Percentiles rank a stretch among this genome's conserved stretches.
Evolutionary conservation across 1,140 invertebrate species (phyloP).

Genomic region (Trinorchestia longiramus): DNA sequence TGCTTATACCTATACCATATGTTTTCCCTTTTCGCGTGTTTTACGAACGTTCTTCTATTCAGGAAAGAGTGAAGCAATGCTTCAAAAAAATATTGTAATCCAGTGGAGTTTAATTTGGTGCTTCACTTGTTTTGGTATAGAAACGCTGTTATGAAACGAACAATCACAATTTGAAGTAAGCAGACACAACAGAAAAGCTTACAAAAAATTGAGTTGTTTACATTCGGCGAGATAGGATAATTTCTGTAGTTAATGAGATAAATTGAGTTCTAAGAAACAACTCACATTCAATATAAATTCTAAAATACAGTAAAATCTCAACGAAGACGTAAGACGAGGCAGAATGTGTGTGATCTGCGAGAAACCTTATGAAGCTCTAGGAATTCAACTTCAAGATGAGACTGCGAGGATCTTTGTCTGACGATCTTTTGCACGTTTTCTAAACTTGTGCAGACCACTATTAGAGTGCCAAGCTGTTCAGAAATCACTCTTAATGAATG

Average conservation of each 20-base stretch:
- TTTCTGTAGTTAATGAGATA: background rate
- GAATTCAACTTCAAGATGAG: too few relatives aligned
- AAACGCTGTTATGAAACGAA: background rate
- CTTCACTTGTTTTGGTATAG: background rate
- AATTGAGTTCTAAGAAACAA: background rate
- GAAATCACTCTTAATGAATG: background rate
- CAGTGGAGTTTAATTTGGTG: background rate
- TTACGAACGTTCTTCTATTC: background rate
- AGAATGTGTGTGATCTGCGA: background rate
- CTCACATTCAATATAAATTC: background rate
- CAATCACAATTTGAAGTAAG: background rate
- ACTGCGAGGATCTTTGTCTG: background rate
- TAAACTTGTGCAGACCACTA: background rate
- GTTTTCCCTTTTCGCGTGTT: background rate
- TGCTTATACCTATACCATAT: background rate
- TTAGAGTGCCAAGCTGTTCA: background rate
- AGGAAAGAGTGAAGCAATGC: background rate
- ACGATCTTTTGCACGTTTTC: background rate
- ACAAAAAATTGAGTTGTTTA: background rate
- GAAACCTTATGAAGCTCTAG: background rate
- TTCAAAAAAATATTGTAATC: background rate
- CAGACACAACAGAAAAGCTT: background rate
- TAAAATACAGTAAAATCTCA: background rate
- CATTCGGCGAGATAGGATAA: background rate
- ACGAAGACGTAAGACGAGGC: background rate